Evolutionary conservation across 2,888 invertebrate species (phyloP).

Genomic region (Carpatolechia fugitivella): DNA sequence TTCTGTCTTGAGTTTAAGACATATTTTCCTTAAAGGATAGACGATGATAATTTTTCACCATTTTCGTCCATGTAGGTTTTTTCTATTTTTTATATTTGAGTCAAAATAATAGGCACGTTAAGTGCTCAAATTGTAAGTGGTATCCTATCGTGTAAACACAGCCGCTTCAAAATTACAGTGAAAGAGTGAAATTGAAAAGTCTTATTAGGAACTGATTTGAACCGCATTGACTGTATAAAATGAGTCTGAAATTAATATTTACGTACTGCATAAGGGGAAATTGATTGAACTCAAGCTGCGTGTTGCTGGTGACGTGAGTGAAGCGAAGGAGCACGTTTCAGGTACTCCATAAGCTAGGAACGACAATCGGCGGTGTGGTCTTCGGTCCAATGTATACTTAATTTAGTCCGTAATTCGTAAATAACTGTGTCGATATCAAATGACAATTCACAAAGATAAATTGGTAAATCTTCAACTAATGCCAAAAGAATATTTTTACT

Average conservation of each 20-base stretch:
- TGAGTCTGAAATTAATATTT: conserved; percentile 59
- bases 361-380: background rate
- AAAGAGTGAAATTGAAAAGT: conserved; percentile 20
- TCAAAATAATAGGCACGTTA: conserved; percentile 8
- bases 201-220: conserved; percentile 55
- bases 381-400: background rate
- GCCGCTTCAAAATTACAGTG: conserved; percentile 54
- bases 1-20: too few species aligned
- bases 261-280: conserved; percentile 46
- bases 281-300: conserved; percentile 52
- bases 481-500: too few species aligned
- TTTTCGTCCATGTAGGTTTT: background rate
- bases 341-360: background rate
- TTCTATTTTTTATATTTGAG: conserved; percentile 5
- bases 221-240: conserved; percentile 51
- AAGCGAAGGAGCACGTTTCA: conserved; percentile 15
- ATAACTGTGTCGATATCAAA: too few species aligned
- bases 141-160: conserved; percentile 35
- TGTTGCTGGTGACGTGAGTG: conserved; percentile 21
- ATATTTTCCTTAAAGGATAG: too few species aligned
- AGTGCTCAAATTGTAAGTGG: conserved; percentile 28
- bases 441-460: too few species aligned
- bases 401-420: too few species aligned
- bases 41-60: too few species aligned
- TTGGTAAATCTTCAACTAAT: too few species aligned